Conservation (phyloP, 1,140 invertebrate species). For the Mactra quadrangularis region DNA sequence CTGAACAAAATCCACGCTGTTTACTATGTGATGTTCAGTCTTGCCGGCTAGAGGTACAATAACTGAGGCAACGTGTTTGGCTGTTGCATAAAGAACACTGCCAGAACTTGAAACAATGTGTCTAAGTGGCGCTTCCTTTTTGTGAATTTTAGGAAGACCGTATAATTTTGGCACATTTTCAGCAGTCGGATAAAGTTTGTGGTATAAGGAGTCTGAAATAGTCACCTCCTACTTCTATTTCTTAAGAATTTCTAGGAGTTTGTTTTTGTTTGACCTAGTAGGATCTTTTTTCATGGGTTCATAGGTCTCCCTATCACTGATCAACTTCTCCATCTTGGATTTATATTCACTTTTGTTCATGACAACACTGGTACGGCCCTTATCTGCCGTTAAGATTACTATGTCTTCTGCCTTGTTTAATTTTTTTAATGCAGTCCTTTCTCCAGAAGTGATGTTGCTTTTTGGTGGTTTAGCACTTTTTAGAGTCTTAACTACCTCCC, state of each 20-base stretch:
- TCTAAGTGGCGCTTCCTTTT: background rate
- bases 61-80: constrained; percentile 15
- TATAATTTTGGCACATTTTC: constrained; percentile 18
- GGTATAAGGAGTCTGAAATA: constrained; percentile 8
- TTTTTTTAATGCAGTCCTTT: background rate
- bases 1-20: constrained; percentile 40
- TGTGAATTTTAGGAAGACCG: constrained; percentile 8
- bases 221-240: too few relatives aligned
- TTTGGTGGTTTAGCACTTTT: background rate
- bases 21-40: background rate
- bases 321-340: background rate
- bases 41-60: constrained; percentile 3
- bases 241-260: too few relatives aligned
- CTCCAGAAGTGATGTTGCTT: background rate
- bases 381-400: background rate
- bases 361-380: background rate
- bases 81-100: background rate
- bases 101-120: constrained; percentile 7
- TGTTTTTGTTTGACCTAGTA: background rate
- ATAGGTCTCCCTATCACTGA: background rate
- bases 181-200: constrained; percentile 22
- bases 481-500: background rate
- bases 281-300: background rate
- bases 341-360: background rate
- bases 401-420: background rate